Evolutionary conservation across 2,888 invertebrate genomes (phyloP), one percentile per base, ranked within the genome.

Genomic region (Sialis lutaria): DNA sequence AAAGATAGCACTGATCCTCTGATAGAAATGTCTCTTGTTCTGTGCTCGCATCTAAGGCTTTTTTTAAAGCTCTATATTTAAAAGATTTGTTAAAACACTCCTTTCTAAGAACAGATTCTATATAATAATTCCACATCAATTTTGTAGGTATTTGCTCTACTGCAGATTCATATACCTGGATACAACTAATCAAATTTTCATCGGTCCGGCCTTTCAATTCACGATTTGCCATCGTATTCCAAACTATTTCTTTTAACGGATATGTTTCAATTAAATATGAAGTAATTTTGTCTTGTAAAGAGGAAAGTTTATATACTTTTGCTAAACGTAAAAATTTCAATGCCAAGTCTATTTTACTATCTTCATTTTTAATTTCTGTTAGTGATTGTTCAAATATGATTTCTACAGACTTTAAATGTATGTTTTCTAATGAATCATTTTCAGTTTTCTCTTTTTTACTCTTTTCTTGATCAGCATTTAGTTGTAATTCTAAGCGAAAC

Each of bases 201-300:
- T n/a, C 7, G n/a, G n/a, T 37, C 13, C 10, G 43, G 49, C 52
- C 49, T 40, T 47, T 48, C 8, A 49, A 22, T 44, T 52, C 52
- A 30, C 48, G 42, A 12, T 46, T 9, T 44, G 51, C 52, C 31
- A 50, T 22, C 33, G 30, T 9, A 33, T 52, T 30, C 52, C 52
- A 52, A 5, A 49, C 48, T 22, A 34, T 40, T 13, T 46, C 48
- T n/a, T 51, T 47, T 35, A 31, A 31, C 13, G 42, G 40, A 41
- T 50, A 50, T 13, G 46, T 44, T 40, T 45, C 42, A 7, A 49
- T n/a, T n/a, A 52, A 34, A n/a, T 33, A 33, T 8, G 22, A 30
- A 9, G 51, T 47, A 31, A 49, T 47, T 40, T 47, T 48, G 7
- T 50, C 42, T 30, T 48, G 40, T 6, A 50, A 22, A 22, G 22